phyloP scores from a whole-genome alignment of 2,113 vertebrate genomes.

The Microtus richardsoni region DNA sequence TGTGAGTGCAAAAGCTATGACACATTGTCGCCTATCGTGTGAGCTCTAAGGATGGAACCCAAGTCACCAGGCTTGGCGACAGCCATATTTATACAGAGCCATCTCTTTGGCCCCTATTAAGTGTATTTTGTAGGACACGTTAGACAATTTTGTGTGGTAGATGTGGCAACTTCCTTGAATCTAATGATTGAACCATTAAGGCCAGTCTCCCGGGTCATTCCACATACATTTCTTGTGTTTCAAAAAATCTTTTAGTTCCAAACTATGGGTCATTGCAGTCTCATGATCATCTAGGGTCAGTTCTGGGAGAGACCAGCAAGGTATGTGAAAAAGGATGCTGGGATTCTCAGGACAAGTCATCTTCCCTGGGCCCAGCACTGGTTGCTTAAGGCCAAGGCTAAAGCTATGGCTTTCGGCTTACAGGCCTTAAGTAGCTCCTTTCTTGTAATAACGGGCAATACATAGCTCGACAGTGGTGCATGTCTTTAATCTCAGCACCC shows the following conservation, averaged over 20 bases:
- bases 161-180: not conserved
- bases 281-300: not conserved
- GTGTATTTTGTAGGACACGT: not conserved
- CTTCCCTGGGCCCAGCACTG: not conserved
- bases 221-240: not conserved
- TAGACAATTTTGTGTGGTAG: constrained; percentile 19
- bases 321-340: constrained; percentile 11
- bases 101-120: not conserved
- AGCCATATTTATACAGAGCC: not conserved
- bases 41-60: not conserved
- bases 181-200: not conserved
- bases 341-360: not conserved
- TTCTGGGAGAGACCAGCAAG: not conserved
- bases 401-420: not conserved
- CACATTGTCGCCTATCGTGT: not conserved
- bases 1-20: not conserved
- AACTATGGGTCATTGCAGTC: not conserved
- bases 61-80: not conserved
- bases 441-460: not conserved
- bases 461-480: too few relatives aligned
- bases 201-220: not conserved
- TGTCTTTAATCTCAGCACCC: too few relatives aligned
- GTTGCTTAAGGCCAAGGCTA: not conserved
- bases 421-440: not conserved
- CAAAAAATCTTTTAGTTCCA: constrained; percentile 16